phyloP scores from a whole-genome alignment of 2,113 vertebrate species.

The Oriolus oriolus region DNA sequence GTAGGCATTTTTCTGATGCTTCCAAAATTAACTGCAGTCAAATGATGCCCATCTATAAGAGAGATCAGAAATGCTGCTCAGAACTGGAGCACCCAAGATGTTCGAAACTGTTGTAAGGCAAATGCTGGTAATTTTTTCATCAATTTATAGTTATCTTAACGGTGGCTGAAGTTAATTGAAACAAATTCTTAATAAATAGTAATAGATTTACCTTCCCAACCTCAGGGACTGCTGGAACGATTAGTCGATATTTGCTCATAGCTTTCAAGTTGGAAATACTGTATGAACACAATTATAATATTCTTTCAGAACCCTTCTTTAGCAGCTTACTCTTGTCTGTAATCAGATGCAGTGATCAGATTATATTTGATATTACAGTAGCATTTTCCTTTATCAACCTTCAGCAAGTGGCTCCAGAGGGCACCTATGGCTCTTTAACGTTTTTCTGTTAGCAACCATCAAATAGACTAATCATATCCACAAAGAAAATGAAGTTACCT shows the following conservation, averaged over 20 bases:
- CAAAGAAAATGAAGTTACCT: slow-evolving; percentile 1
- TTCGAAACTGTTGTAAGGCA: background rate
- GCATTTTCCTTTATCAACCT: slow-evolving; percentile 33
- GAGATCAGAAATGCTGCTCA: background rate
- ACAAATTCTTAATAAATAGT: slow-evolving; percentile 56
- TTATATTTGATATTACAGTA: slow-evolving; percentile 21
- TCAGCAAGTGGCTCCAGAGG: slow-evolving; percentile 3
- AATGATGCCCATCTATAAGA: background rate
- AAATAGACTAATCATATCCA: background rate
- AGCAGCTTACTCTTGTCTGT: slow-evolving; percentile 22
- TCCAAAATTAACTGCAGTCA: background rate
- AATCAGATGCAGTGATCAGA: slow-evolving; percentile 52
- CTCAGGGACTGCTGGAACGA: slow-evolving; percentile 16
- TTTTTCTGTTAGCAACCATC: slow-evolving; percentile 2
- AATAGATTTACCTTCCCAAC: slow-evolving; percentile 52
- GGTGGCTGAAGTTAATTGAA: slow-evolving; percentile 42
- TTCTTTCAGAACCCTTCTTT: slow-evolving; percentile 13
- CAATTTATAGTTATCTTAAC: slow-evolving; percentile 22
- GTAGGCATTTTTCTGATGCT: background rate
- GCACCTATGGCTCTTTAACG: slow-evolving; percentile 6
- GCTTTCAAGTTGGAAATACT: slow-evolving; percentile 46
- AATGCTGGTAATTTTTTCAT: background rate
- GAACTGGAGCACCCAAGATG: background rate
- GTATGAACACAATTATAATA: slow-evolving; percentile 36
- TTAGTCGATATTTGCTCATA: slow-evolving; percentile 50